phyloP scores from a whole-genome alignment of 1,140 invertebrate species.

The Episyrphus balteatus region DNA sequence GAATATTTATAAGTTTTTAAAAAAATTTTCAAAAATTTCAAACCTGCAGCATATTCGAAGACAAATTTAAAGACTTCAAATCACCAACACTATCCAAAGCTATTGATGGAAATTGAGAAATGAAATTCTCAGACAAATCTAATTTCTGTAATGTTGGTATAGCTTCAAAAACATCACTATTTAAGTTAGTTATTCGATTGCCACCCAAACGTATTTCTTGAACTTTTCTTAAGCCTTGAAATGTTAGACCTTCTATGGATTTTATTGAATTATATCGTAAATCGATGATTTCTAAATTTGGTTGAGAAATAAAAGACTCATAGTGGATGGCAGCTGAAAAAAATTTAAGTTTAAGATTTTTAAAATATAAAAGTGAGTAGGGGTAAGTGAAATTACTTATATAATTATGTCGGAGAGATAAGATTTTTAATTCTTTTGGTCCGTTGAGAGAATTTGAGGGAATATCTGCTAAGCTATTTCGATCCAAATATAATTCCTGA shows the following conservation, averaged over 20 bases:
- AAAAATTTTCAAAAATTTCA: background rate
- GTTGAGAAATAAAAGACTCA: constrained; percentile 53
- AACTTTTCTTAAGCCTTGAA: constrained; percentile 53
- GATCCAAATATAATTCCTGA: constrained; percentile 67
- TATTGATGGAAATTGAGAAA: constrained; percentile 65
- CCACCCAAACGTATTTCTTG: constrained; percentile 57
- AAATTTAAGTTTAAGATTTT: background rate
- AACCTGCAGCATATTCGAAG: constrained; percentile 66
- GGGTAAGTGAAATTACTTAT: constrained; percentile 52
- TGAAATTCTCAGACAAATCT: constrained; percentile 75
- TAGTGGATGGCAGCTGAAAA: constrained; percentile 51
- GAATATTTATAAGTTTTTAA: background rate
- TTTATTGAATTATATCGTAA: constrained; percentile 64
- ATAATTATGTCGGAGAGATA: constrained; percentile 65
- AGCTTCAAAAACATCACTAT: constrained; percentile 66
- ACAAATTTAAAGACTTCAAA: constrained; percentile 64
- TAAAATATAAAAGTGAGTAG: background rate
- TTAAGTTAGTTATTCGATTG: constrained; percentile 64
- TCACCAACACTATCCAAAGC: constrained; percentile 56
- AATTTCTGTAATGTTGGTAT: constrained; percentile 60
- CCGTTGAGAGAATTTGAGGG: constrained; percentile 69
- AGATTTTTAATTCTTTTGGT: constrained; percentile 53
- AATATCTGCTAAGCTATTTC: constrained; percentile 62
- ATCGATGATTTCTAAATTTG: constrained; percentile 57
- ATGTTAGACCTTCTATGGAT: constrained; percentile 59